Conservation (phyloP, 2,113 vertebrate genomes). For the Xenopus laevis region DNA sequence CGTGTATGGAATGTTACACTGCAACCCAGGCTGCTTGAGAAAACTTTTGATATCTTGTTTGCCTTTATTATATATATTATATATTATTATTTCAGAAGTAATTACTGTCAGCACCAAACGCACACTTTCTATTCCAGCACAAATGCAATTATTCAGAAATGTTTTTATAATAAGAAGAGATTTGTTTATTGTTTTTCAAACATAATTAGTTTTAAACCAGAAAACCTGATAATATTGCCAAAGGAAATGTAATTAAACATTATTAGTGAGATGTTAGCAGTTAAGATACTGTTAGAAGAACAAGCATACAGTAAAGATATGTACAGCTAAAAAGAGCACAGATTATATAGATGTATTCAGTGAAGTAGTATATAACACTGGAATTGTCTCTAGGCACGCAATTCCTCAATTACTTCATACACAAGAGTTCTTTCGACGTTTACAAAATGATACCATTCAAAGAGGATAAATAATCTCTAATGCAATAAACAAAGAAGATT, state of each 20-base stretch:
- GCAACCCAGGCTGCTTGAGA: too few species aligned
- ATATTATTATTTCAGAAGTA: too few species aligned
- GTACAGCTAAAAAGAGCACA: constrained; percentile 40
- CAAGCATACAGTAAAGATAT: constrained; percentile 9
- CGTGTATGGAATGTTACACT: too few species aligned
- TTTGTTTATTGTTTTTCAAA: background rate
- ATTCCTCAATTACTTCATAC: background rate
- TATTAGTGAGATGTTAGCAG: too few species aligned
- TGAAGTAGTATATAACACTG: background rate
- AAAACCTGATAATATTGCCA: too few species aligned
- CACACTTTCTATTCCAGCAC: too few species aligned
- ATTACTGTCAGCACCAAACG: too few species aligned
- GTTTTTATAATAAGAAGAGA: background rate
- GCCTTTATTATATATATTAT: too few species aligned
- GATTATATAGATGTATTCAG: constrained; percentile 9
- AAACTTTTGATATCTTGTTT: too few species aligned
- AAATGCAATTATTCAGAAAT: background rate
- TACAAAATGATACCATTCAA: constrained; percentile 4
- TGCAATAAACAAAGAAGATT: background rate
- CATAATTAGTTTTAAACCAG: too few species aligned
- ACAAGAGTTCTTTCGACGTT: background rate
- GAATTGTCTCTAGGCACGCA: background rate
- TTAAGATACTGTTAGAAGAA: constrained; percentile 19
- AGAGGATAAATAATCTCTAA: background rate
- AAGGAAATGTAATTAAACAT: too few species aligned